Evolutionary conservation across 53 echinoderm and acorn worm species (phyloP), one percentile per base, ranked within the genome.

Genomic region (Temnopleurus reevesii): DNA sequence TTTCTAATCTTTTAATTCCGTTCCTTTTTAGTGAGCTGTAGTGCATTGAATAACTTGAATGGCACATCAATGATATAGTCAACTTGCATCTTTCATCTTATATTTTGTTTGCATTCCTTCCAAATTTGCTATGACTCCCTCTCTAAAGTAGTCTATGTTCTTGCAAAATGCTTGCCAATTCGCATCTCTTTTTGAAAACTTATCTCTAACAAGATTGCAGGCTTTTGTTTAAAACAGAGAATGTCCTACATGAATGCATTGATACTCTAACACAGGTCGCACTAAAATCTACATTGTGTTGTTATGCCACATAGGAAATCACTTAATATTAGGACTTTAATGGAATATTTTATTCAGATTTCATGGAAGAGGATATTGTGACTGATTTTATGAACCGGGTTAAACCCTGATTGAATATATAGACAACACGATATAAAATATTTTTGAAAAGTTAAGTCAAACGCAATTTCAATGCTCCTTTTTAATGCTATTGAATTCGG

Each of bases 101-200:
- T 71, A 38, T 79, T 79, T 79, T 49, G 79, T 49, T 79, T 49
- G 79, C 79, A 49, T 49, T 49, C 46, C 79, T 79, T 46, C 12
- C 24, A 49, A 49, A 49, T 79, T 47, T 79, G 79, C 79, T 79
- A 25, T 49, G n/a, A 79, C 43, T 45, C 47, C 49, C 46, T 79
- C 26, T 71, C 41, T 71, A 26, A 58, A 24, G 24, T 31, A 34
- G 71, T 41, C 41, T 18, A 41, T 71, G 4, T 41, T 41, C 41
- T 19, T 38, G 41, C n/a, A 71, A 71, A n/a, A 23, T 41, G 71
- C 71, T 71, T 71, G 71, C 41, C 41, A 71, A 71, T 38, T 41
- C 15, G 71, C 71, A 71, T n/a, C 41, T 71, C n/a, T 9, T 41
- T 36, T 41, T 71, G 19, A 64, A 12, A 23, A 34, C 65, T n/a